Base-by-base conservation (phyloP, 2,888 invertebrate species). In the Drosophila engyochracea region DNA sequence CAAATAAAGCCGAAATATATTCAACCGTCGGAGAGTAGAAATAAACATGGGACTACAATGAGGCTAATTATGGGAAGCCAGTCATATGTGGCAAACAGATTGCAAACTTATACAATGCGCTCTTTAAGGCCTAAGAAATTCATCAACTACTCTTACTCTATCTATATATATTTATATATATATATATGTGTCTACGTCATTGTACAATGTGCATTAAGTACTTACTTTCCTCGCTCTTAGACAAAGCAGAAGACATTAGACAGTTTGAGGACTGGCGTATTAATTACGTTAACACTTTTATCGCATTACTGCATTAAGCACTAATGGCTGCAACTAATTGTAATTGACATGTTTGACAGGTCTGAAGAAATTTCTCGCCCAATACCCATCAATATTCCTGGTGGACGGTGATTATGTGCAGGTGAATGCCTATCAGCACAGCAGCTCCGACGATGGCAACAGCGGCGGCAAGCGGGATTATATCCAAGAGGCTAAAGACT, bases 401-500 rank as follows among this genome's bases (percentile, higher is more conserved):
- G 97, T 99, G 91, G 97, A 98, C 93, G 99, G 97, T 83, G 98
- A 99, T 94, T 96, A 97, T 94, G 97, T 97, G 82, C 96, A 96
- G 93, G 96, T 97, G 89, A 97, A 97, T 94, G 96, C 96, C 86
- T 97, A 96, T 94, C 96, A 96, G 94, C 94, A 95, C 92, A 93
- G 94, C 83, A 95, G 95, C 82, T 95, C 95, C 88, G 96, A 96
- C 89, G 94, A 94, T 83, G 92, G 91, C 59, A 88, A 92, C 60
- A 91, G 82, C 67, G 94, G 94, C 76, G 96, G 96, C 82, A 96
- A 96, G 91, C 96, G 97, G 87, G 97, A 98, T 93, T 98, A 98
- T 93, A 98, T 98, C 88, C 96, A 97, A 91, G 99, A 99, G 94
- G 99, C 99, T 68, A 98, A 99, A 90, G 98, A 98, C 92, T 99